phyloP scores from a whole-genome alignment of 1,140 invertebrate species.

The Orius insidiosus region DNA sequence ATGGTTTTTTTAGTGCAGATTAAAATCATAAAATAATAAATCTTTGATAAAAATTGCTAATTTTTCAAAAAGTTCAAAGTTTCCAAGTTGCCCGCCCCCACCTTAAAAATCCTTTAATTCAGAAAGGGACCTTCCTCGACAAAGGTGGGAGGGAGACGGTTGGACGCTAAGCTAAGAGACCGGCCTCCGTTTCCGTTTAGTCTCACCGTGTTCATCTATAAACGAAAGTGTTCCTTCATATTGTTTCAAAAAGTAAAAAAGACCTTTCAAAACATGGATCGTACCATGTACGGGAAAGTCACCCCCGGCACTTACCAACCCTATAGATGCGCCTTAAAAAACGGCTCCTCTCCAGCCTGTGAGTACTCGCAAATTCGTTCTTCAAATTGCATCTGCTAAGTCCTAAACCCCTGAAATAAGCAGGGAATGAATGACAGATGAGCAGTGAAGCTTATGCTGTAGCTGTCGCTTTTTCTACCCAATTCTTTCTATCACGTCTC shows the following conservation, averaged over 20 bases:
- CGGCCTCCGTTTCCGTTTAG: background rate
- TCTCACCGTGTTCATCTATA: background rate
- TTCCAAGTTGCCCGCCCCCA: too few relatives aligned
- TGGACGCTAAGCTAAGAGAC: background rate
- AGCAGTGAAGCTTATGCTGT: too few relatives aligned
- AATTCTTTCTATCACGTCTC: too few relatives aligned
- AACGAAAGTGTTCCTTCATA: background rate
- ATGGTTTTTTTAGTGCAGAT: too few relatives aligned
- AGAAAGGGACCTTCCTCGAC: background rate
- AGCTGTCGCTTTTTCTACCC: too few relatives aligned
- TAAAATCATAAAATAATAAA: too few relatives aligned
- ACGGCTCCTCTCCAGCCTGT: slow-evolving; percentile 67
- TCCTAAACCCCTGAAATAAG: too few relatives aligned
- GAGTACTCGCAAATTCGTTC: slow-evolving; percentile 33
- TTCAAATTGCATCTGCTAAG: too few relatives aligned
- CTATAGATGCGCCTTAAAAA: slow-evolving; percentile 58
- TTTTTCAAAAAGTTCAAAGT: too few relatives aligned
- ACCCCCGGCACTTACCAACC: slow-evolving; percentile 60
- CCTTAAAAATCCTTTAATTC: background rate
- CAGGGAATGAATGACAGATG: too few relatives aligned
- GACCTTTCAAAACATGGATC: slow-evolving; percentile 35
- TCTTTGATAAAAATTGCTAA: too few relatives aligned
- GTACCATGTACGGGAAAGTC: slow-evolving; percentile 69
- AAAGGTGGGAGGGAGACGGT: background rate
- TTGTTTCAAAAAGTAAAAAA: background rate